Evolutionary conservation across 2,113 vertebrate genomes (phyloP), one percentile per base, ranked within the genome.

Genomic region (Siniperca chuatsi): DNA sequence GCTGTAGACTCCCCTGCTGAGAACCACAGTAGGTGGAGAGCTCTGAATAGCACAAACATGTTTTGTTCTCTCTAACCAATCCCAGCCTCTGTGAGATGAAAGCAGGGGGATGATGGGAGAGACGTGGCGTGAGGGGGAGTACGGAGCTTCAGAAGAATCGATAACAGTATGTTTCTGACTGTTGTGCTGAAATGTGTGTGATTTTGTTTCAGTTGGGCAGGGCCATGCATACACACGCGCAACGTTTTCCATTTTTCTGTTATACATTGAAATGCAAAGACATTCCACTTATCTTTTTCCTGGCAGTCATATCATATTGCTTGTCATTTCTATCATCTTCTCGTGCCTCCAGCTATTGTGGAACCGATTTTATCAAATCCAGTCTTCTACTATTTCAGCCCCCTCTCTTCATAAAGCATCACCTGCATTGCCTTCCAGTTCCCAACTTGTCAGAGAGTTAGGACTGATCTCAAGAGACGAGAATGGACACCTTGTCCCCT

Each of bases 51-150:
- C 73, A 84, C 9, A 9, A 72, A 65, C 66, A 46, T 46, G 57
- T 84, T 87, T 66, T 87, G 60, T 78, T 83, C 79, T 86, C 87
- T 79, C 81, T 57, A 71, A 75, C 62, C 46, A 57, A 21, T 35
- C 55, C 52, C 44, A 52, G 65, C 46, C 68, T 66, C 48, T 57
- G 21, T 33, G 50, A 91, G 87, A 92, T 91, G 75, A 94, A 93
- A 92, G 89, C 71, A 29, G 40, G n/a, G 58, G 62, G 66, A 80
- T 84, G 90, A 83, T 80, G 52, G 81, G 74, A 66, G 76, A 82
- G 48, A 77, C 0, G 46, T 48, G 44, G 44, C 0, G 54, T 20
- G 67, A 68, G 35, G 77, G 68, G 67, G 64, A 71, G 69, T 54
- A 9, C 42, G 62, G 33, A 58, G 65, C 68, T 81, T 90, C 78